Base-by-base conservation (phyloP, 2,888 invertebrate genomes). In the Drosophila peninsularis region DNA sequence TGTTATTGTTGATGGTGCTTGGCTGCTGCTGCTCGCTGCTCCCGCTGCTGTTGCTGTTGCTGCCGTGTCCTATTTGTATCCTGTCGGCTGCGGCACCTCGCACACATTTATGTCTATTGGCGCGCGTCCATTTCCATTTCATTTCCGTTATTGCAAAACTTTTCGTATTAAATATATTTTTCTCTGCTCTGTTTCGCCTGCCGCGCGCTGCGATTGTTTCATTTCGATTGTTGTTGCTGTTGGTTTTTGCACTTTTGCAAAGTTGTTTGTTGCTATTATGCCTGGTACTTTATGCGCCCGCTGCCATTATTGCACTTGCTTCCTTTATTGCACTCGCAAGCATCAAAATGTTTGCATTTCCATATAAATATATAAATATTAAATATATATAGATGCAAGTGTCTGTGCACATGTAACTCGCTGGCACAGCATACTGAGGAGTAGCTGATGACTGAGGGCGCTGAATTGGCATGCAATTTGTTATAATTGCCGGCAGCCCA, bases 51-150 rank as follows among this genome's bases (percentile, higher is more conserved):
- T 52, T 49, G 66, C 58, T 69, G 62, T 65, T 71, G 76, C 69
- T 80, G 75, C 82, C 82, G 84, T 84, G 87, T 84, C 83, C 83
- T 87, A 83, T 83, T 83, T 83, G 87, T 75, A 83, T 87, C 87
- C 83, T 81, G 82, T 81, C 78, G 75, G 64, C 67, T 54, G 66
- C 71, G 69, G 64, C 79, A 79, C 74, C 78, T 80, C 80, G 61
- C 71, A 71, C 75, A 80, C 79, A 80, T 86, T 86, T 87, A 87
- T 83, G 87, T 85, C 86, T 86, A 86, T 86, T 86, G 86, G 87
- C 87, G 88, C 82, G 85, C 85, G 87, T 85, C 86, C 86, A 86
- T 87, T 87, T 87, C 86, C 86, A 86, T 87, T 86, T 87, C 85
- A 85, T 86, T 86, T 86, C 86, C 85, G 85, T 86, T 86, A 86